phyloP scores from a whole-genome alignment of 2,888 invertebrate genomes.

The Acrobasis repandana region DNA sequence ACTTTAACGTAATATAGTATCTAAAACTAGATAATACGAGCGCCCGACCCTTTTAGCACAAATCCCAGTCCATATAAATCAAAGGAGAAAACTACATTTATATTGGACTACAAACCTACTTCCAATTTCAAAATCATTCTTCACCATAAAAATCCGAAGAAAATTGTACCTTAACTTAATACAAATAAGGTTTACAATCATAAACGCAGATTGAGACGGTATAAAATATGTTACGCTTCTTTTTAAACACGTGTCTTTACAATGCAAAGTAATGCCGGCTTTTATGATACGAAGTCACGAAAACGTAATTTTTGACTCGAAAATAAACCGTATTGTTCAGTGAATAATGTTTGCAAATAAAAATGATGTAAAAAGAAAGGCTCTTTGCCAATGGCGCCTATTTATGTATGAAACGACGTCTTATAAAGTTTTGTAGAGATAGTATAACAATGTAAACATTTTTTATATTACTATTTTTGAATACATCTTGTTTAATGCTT shows the following conservation, averaged over 20 bases:
- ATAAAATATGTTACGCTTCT: conserved; percentile 38
- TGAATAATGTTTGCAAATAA: conserved; percentile 10
- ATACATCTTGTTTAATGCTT: too few relatives aligned
- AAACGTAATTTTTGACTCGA: conserved; percentile 24
- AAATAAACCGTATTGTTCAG: conserved; percentile 28
- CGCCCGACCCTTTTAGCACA: conserved; percentile 1
- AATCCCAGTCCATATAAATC: conserved; percentile 26
- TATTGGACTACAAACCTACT: conserved; percentile 35
- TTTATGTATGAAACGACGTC: conserved; percentile 35
- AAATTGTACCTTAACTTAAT: conserved; percentile 8
- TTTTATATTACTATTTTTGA: too few relatives aligned
- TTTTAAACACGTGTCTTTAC: conserved; percentile 47
- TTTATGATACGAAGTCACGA: conserved; percentile 45
- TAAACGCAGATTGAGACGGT: conserved; percentile 7
- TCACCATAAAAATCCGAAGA: background rate
- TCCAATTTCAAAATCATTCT: conserved; percentile 32
- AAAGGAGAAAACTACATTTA: conserved; percentile 25
- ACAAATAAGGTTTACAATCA: conserved; percentile 12
- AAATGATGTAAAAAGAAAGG: conserved; percentile 27
- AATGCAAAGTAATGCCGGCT: conserved; percentile 42
- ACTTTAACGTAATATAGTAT: background rate
- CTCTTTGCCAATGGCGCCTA: conserved; percentile 33
- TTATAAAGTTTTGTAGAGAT: conserved; percentile 37
- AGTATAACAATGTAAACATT: too few relatives aligned
- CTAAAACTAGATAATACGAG: conserved; percentile 7